A percentile compares a stretch with the other conserved stretches of the same genome.
phyloP scores from a whole-genome alignment of 1,140 invertebrate species.

The Bombus sibiricus region DNA sequence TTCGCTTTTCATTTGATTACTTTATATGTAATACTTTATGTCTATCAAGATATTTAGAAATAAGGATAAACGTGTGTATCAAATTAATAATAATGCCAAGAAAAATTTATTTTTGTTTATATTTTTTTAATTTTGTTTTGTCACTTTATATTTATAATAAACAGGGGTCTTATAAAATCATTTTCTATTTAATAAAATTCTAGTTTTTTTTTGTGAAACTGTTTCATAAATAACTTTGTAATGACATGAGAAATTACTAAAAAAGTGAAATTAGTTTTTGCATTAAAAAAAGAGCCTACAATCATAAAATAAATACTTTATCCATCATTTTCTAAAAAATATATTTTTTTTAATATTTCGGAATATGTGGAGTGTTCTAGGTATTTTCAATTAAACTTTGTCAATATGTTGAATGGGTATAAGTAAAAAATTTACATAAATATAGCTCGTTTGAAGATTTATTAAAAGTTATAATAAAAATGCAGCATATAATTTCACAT shows the following conservation, averaged over 20 bases:
- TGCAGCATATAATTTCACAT: neutral
- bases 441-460: neutral
- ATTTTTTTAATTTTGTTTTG: neutral
- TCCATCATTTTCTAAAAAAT: neutral
- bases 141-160: neutral
- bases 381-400: neutral
- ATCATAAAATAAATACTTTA: neutral
- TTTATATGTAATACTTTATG: conserved; percentile 6
- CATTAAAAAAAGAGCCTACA: neutral
- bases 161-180: neutral
- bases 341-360: neutral
- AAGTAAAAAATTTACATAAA: neutral
- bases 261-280: neutral
- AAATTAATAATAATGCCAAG: neutral
- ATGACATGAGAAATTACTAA: neutral
- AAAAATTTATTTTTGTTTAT: conserved; percentile 5
- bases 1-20: conserved; percentile 14
- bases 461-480: neutral
- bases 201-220: neutral
- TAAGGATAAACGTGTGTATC: neutral
- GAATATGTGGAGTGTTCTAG: neutral
- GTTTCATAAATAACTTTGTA: neutral
- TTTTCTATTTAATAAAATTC: neutral
- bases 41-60: neutral
- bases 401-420: neutral